Evolutionary conservation across 2,113 vertebrate species (phyloP), one percentile per base, ranked within the genome.

Genomic region (Catharus fuscescens): DNA sequence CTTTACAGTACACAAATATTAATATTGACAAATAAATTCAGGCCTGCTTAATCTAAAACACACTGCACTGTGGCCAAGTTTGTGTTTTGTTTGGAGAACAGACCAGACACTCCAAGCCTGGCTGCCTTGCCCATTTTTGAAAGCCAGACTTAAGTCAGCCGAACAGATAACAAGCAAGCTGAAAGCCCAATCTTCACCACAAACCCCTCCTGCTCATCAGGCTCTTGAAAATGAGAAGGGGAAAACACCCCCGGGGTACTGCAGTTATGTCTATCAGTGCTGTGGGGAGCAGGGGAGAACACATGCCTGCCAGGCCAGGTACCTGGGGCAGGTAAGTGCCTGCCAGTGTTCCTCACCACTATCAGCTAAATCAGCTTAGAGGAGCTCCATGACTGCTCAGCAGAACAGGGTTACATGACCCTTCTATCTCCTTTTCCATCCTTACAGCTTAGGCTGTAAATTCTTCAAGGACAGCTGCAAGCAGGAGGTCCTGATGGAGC

Each of bases 391-490:
- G 73, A 80, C 79, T 21, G 1, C 59, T 76, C 74, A 85, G 74
- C 65, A 80, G 32, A 80, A 44, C 0, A 2, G 40, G 66, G 26
- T 60, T 73, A 26, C 32, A 67, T 54, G 79, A 90, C 45, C 57
- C 32, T 50, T 73, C 72, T 83, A 69, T 90, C 92, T 86, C 54
- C 62, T 56, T 52, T 83, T 62, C 62, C 72, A 88, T 47, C 79
- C 47, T 70, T 60, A 62, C 76, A 92, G 29, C 44, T 74, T 10
- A n/a, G 52, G 92, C 36, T 83, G 76, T 86, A 96, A 97, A 96
- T 86, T 92, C 86, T 83, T 86, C 65, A 78, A 64, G 23, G 45
- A 31, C 80, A 92, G 80, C 47, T 93, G 48, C 3, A 3, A 85
- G 52, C 47, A 70, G 52, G 29, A 78, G 45, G 65, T 66, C 34